These are phyloP conservation scores for Rhabditophanes sp. DNA, from an alignment of 2,888 invertebrate species.

Conservation along the genomic window DNA sequence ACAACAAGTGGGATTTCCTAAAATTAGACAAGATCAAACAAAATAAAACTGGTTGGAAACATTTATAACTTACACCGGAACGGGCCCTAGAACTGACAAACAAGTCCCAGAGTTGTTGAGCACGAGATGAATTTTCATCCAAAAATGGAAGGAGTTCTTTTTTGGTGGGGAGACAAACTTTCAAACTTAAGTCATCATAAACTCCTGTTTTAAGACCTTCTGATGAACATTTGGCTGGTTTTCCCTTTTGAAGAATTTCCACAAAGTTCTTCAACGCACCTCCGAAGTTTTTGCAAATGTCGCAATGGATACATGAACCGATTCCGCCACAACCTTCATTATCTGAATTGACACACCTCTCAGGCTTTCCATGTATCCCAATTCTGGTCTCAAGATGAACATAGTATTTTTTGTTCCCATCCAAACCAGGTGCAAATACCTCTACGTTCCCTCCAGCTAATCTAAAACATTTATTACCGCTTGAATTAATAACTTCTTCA, in stretches of 20 bases:
- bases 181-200: conserved; percentile 36
- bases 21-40: conserved; percentile 2
- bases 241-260: conserved; percentile 37
- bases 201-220: conserved; percentile 31
- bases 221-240: conserved; percentile 35
- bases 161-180: conserved; percentile 41
- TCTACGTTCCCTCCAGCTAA: conserved; percentile 42
- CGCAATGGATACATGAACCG: conserved; percentile 40
- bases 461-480: conserved; percentile 35
- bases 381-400: conserved; percentile 42
- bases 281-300: conserved; percentile 39
- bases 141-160: conserved; percentile 41
- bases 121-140: conserved; percentile 38
- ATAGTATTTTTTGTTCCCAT: conserved; percentile 37
- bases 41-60: too few relatives aligned
- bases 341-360: conserved; percentile 41
- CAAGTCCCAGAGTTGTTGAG: conserved; percentile 42
- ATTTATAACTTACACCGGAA: conserved; percentile 15
- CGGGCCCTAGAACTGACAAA: conserved; percentile 40
- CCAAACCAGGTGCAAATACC: conserved; percentile 24
- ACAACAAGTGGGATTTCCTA: conserved; percentile 42
- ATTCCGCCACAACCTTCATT: conserved; percentile 40
- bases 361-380: conserved; percentile 42
- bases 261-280: conserved; percentile 36
- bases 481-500: conserved; percentile 18